A percentile compares a stretch with the other conserved stretches of the same genome.
Evolutionary conservation across 2,797 vertebrate genomes (phyloP).

Genomic region (Clarias laeviceps): DNA sequence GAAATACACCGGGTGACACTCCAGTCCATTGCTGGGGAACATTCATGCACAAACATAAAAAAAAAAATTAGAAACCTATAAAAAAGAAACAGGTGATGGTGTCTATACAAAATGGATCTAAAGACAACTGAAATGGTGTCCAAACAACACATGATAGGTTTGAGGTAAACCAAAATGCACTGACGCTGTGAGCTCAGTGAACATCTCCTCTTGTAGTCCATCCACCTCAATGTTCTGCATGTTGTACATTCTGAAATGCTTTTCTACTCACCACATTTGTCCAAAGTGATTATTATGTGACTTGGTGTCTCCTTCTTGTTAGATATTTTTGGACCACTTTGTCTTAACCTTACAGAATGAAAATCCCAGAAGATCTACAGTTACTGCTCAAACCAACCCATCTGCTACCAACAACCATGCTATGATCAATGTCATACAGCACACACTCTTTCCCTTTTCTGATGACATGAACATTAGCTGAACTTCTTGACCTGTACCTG

Average conservation of each 20-base stretch:
- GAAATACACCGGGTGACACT: not conserved
- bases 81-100: too few relatives aligned
- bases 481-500: not conserved
- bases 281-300: not conserved
- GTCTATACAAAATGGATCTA: too few relatives aligned
- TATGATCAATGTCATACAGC: too few relatives aligned
- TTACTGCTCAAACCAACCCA: not conserved
- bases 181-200: too few relatives aligned
- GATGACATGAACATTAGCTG: not conserved
- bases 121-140: too few relatives aligned
- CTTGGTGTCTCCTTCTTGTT: not conserved
- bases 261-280: not conserved
- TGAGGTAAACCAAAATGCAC: too few relatives aligned
- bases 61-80: not conserved
- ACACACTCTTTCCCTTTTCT: not conserved
- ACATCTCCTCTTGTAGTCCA: not conserved
- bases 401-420: not conserved
- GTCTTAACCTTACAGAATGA: not conserved
- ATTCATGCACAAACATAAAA: not conserved
- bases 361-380: not conserved
- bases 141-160: too few relatives aligned
- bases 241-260: not conserved
- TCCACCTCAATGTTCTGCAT: not conserved
- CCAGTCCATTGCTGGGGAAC: not conserved
- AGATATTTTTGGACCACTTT: not conserved